Evolutionary conservation across 1,140 invertebrate genomes (phyloP).

Genomic region (Littorina saxatilis): DNA sequence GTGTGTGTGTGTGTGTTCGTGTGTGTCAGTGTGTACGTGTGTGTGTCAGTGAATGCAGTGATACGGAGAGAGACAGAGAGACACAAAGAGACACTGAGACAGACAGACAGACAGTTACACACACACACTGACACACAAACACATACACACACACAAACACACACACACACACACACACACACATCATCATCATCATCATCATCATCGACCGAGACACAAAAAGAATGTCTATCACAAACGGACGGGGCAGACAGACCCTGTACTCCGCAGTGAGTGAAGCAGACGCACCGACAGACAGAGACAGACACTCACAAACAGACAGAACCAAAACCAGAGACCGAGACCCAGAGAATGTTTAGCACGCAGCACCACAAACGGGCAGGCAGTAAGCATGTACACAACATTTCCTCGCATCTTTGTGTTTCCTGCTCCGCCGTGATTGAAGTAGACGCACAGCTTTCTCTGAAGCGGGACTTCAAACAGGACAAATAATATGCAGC

Average conservation of each 20-base stretch:
- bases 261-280: not conserved
- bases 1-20: slow-evolving; percentile 2
- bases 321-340: not conserved
- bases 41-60: not conserved
- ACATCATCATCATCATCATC: too few relatives aligned
- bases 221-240: not conserved
- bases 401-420: too few relatives aligned
- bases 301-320: not conserved
- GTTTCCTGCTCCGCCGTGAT: too few relatives aligned
- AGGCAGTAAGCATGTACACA: too few relatives aligned
- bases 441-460: too few relatives aligned
- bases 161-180: too few relatives aligned
- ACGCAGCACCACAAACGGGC: too few relatives aligned
- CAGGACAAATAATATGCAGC: too few relatives aligned
- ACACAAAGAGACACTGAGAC: not conserved
- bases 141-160: not conserved
- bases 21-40: not conserved
- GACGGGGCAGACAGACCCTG: not conserved
- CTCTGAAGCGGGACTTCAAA: too few relatives aligned
- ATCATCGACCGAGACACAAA: too few relatives aligned
- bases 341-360: not conserved
- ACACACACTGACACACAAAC: not conserved
- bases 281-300: not conserved
- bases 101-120: too few relatives aligned
- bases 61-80: slow-evolving; percentile 1